Evolutionary conservation across 1,140 invertebrate genomes (phyloP).

Genomic region (Matsumurasca onukii): DNA sequence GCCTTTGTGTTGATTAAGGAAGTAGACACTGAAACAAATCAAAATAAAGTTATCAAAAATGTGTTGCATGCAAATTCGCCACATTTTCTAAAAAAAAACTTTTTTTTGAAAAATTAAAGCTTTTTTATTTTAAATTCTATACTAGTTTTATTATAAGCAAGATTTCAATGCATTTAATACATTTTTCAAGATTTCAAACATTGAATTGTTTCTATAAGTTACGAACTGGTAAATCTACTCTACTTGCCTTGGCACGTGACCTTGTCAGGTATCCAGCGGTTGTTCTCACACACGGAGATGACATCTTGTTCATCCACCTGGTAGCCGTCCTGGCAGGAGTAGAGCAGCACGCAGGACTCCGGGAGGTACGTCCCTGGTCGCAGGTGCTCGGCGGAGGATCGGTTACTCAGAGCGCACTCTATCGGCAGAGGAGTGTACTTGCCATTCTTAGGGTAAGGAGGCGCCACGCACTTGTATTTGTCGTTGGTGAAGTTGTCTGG

Average conservation of each 20-base stretch:
- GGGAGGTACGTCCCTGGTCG: neutral
- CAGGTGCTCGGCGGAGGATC: neutral
- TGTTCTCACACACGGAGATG: neutral
- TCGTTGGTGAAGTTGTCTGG: neutral
- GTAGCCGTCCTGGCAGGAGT: neutral
- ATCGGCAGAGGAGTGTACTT: neutral
- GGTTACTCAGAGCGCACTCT: neutral
- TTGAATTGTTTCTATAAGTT: no score
- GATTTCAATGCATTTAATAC: no score
- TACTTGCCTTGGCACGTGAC: neutral
- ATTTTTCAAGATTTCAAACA: no score
- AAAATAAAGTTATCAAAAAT: no score
- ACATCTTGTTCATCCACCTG: neutral
- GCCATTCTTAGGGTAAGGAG: neutral
- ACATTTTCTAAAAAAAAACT: no score
- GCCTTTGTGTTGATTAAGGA: no score
- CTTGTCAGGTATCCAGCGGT: neutral
- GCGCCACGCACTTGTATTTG: neutral
- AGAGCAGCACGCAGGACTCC: neutral
- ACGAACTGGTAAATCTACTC: no score
- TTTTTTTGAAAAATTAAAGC: no score
- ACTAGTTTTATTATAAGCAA: no score
- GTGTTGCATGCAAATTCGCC: no score
- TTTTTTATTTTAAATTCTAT: no score
- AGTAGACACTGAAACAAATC: no score